Base-by-base conservation (phyloP, 2,113 vertebrate species). In the Tringa solitaria region DNA sequence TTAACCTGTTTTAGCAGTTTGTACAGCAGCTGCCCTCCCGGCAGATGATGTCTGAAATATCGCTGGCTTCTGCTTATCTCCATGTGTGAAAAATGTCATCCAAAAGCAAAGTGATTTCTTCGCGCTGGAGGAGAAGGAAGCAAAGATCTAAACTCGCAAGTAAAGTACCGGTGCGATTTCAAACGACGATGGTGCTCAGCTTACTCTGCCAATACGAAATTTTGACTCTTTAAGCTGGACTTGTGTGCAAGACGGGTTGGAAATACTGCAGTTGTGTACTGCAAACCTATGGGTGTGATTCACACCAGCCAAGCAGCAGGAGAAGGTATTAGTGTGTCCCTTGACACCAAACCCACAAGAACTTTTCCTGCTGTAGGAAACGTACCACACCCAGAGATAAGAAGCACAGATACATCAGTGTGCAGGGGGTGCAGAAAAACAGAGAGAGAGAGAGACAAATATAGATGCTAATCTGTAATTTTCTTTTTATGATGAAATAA, bases 281-380 rank as follows among this genome's bases (percentile, higher is more conserved):
- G 68, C 88, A 67, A 32, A 84, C 16, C 45, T n/a, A 64, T 15
- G 16, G 50, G 18, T 69, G 48, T 80, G 84, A 86, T 90, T 59
- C 77, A 46, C 21, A 50, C 39, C 60, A 26, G 19, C 28, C 45
- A 77, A 88, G 37, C 20, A 89, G 70, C 56, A 74, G 54, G 22
- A 78, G n/a, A 28, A 78, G 75, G 69, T 54, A 33, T 18, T 63
- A 39, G 3, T 11, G 24, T 43, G 90, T 91, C 96, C 89, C 57
- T 39, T 12, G 68, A 92, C 79, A 78, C 50, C 73, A 27, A 96
- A 70, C 39, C 48, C 57, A 45, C 10, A 8, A 72, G 48, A 85
- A 93, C 73, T 87, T 87, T 84, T 80, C 84, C 74, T 37, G 4
- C 53, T 23, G 37, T 48, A 93, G 86, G 96, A 89, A 96, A 95